A percentile compares a stretch with the other conserved stretches of the same genome.
phyloP scores from a whole-genome alignment of 2,113 vertebrate genomes.

The Pardalotus punctatus region DNA sequence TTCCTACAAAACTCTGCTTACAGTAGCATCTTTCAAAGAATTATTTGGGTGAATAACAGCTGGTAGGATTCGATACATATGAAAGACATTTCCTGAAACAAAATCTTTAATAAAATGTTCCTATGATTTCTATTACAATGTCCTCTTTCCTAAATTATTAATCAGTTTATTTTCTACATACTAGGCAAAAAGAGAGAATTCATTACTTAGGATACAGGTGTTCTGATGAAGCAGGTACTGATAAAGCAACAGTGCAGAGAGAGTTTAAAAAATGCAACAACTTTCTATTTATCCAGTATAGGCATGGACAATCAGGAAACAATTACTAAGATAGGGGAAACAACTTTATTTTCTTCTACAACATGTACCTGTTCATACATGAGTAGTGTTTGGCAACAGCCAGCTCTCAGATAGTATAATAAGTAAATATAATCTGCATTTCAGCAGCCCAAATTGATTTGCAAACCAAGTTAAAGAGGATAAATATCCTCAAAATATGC shows the following conservation, averaged over 20 bases:
- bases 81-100: neutral
- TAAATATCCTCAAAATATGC: neutral
- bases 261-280: neutral
- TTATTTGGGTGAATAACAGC: neutral
- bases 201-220: neutral
- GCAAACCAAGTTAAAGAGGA: neutral
- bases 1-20: neutral
- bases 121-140: neutral
- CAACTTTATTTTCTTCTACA: neutral
- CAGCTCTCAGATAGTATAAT: neutral
- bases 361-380: neutral
- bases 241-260: neutral
- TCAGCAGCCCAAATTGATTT: slow-evolving; percentile 10
- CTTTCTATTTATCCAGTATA: neutral
- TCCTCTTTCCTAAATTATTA: neutral
- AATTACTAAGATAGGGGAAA: neutral
- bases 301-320: neutral
- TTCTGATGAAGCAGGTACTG: neutral
- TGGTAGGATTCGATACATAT: neutral
- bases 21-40: neutral
- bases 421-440: neutral
- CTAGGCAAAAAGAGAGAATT: neutral
- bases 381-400: neutral
- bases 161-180: neutral
- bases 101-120: neutral